These are phyloP conservation scores for Microctenopoma stevenorrisi DNA, from an alignment of 2,797 vertebrate genomes.

Conservation along the genomic window DNA sequence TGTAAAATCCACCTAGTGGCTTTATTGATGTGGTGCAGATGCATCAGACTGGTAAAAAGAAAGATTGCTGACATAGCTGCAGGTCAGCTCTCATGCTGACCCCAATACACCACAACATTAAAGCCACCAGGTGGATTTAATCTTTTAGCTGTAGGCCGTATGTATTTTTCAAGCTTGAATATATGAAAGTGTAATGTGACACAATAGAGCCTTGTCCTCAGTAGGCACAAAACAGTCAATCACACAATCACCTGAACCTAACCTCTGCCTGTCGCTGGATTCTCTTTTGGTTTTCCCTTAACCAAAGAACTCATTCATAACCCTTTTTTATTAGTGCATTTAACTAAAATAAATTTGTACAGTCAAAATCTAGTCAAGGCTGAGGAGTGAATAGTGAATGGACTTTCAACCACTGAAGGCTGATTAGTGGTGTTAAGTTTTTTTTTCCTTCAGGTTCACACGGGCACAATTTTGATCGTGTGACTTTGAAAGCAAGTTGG, in stretches of 20 bases:
- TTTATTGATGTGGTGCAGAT: no score
- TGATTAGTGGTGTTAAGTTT: constrained; percentile 27
- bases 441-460: constrained; percentile 18
- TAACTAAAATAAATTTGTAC: constrained; percentile 31
- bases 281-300: neutral
- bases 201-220: neutral
- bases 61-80: no score
- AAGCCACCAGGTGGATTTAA: no score
- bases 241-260: neutral
- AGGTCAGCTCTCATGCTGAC: no score
- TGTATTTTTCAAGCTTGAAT: no score
- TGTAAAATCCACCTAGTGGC: no score
- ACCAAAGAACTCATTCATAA: neutral
- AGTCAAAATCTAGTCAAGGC: constrained; percentile 47
- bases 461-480: constrained; percentile 41
- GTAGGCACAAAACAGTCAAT: neutral
- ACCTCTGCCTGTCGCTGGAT: neutral
- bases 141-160: no score
- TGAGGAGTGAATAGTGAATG: constrained; percentile 31
- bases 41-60: no score
- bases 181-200: neutral
- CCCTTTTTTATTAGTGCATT: constrained; percentile 18
- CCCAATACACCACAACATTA: no score
- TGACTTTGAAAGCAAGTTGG: constrained; percentile 43
- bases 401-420: constrained; percentile 5